Evolutionary conservation across 2,113 vertebrate genomes (phyloP), one percentile per base, ranked within the genome.

Genomic region (Ceuthmochares aereus): DNA sequence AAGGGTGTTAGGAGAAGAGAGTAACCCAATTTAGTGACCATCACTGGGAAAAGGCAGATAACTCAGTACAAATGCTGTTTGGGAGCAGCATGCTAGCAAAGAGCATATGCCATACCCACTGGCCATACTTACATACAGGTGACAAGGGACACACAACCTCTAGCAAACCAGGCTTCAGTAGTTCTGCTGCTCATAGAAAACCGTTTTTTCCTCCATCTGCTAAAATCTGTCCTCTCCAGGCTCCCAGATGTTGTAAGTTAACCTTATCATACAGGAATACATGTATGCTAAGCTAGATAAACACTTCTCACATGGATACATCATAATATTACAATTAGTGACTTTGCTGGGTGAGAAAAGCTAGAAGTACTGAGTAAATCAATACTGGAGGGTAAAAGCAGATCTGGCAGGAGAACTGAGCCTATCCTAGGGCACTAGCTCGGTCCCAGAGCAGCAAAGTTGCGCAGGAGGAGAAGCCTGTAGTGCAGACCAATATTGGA

Each of bases 101-200:
- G 43, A 70, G 51, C 59, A 69, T 17, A 25, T 56, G 72, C 49
- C 47, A 25, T 55, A 63, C 43, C 58, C 68, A 79, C 51, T 1
- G 6, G 58, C 67, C 62, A 76, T 36, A 63, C 54, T 81, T 52
- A 3, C 76, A 19, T 20, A 23, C 15, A 77, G 68, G 87, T 69
- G 82, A 93, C 69, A 82, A 67, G 66, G 78, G 74, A 23, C 59
- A 81, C 51, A 27, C 18, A 67, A 70, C 45, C 78, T 37, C 77
- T 87, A 74, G 43, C 63, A 87, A 81, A 62, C 21, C 64, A 87
- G 64, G 32, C 34, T 75, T 68, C 10, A 7, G 51, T 18, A 78
- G 9, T 52, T 77, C 72, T 87, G 54, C 68, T 74, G 68, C 56
- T 84, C 72, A 76, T 2, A 76, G 37, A 67, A 78, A 87, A n/a